These are phyloP conservation scores for Plectrocnemia conspersa DNA, from an alignment of 1,140 invertebrate species.

Conservation along the genomic window DNA sequence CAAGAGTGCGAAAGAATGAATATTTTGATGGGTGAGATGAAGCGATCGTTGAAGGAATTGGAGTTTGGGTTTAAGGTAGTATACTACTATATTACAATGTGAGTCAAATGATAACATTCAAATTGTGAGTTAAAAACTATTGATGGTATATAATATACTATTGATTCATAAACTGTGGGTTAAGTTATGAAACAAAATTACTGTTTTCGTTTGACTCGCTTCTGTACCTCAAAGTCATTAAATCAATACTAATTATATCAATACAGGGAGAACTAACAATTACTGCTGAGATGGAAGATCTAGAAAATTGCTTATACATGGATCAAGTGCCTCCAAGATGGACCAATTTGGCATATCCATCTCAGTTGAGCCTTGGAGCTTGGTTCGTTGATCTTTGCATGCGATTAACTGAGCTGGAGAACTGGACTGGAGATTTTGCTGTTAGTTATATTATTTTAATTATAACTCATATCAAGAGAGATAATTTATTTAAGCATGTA, in stretches of 20 bases:
- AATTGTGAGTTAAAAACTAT: too few species aligned
- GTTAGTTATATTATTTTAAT: conserved; percentile 35
- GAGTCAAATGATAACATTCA: too few species aligned
- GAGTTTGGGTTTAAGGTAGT: conserved; percentile 84
- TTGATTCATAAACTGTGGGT: too few species aligned
- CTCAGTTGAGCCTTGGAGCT: conserved; percentile 71
- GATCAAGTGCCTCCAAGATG: conserved; percentile 81
- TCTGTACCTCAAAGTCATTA: conserved; percentile 1
- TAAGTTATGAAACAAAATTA: too few species aligned
- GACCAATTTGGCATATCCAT: conserved; percentile 84
- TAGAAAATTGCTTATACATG: conserved; percentile 79
- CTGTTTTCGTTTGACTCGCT: too few species aligned
- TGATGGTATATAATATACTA: too few species aligned
- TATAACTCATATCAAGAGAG: neutral
- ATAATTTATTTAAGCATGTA: conserved; percentile 7
- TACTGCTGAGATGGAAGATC: conserved; percentile 84
- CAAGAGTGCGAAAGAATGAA: conserved; percentile 98
- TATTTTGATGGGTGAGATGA: conserved; percentile 72
- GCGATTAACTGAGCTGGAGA: conserved; percentile 55
- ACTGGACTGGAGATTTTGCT: conserved; percentile 50
- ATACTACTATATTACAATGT: too few species aligned
- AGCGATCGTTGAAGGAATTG: conserved; percentile 76
- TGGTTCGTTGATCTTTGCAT: conserved; percentile 86
- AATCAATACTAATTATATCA: conserved; percentile 8
- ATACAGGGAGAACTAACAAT: conserved; percentile 85